Percentiles rank a stretch among this genome's conserved stretches.
Evolutionary conservation across 2,888 invertebrate species (phyloP).

Genomic region (Machimus atricapillus): DNA sequence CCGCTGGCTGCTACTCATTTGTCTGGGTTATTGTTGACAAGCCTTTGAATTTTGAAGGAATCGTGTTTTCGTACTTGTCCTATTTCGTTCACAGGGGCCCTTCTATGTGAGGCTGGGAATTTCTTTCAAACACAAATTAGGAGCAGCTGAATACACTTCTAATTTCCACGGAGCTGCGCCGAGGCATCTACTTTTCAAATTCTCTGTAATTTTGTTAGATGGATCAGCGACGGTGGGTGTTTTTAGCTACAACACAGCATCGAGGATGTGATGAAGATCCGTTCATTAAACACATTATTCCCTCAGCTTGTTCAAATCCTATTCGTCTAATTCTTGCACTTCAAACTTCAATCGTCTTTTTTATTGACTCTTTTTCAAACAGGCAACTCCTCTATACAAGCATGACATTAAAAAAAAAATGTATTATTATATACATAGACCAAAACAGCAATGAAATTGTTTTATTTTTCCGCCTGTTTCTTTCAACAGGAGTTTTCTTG

Average conservation of each 20-base stretch:
- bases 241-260: not conserved
- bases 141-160: slow-evolving; percentile 32
- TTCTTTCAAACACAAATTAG: slow-evolving; percentile 33
- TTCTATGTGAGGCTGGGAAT: not conserved
- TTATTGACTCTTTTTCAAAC: not conserved
- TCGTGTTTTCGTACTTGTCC: slow-evolving; percentile 27
- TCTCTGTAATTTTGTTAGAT: not conserved
- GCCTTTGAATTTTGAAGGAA: slow-evolving; percentile 24
- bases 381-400: too few species aligned
- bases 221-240: not conserved
- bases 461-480: too few species aligned
- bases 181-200: not conserved
- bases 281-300: not conserved
- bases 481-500: not conserved
- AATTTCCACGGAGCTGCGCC: not conserved
- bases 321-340: not conserved
- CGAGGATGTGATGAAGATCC: not conserved
- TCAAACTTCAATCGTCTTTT: not conserved
- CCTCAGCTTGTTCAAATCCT: not conserved
- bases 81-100: not conserved
- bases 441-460: too few species aligned
- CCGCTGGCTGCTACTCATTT: not conserved
- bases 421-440: too few species aligned
- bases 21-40: slow-evolving; percentile 23
- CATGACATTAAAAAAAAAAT: not conserved